phyloP scores from a whole-genome alignment of 2,797 vertebrate species.

The Ispidina lecontei region DNA sequence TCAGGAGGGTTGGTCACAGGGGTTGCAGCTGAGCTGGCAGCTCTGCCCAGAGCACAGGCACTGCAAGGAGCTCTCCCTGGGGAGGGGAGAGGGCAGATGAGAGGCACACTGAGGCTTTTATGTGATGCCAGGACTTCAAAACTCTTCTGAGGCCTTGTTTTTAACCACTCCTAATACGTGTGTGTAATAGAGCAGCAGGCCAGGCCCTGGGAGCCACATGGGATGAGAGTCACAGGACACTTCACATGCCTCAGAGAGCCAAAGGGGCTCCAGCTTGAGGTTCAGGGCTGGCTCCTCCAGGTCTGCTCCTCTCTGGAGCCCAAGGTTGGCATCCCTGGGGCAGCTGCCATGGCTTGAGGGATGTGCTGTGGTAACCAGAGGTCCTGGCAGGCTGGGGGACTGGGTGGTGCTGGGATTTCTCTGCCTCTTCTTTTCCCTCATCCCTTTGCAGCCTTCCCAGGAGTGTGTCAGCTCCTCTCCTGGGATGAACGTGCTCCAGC shows the following conservation, averaged over 20 bases:
- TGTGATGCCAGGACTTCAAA: slow-evolving; percentile 8
- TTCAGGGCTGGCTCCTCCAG: not conserved
- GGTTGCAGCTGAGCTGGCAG: not conserved
- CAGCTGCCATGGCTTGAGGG: not conserved
- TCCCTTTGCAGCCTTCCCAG: not conserved
- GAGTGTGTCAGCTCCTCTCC: not conserved
- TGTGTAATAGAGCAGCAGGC: not conserved
- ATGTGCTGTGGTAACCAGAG: not conserved
- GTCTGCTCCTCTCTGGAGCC: not conserved
- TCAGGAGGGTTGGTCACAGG: not conserved
- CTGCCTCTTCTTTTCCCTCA: not conserved
- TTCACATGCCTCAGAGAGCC: not conserved
- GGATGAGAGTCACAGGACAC: slow-evolving; percentile 12
- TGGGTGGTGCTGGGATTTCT: not conserved
- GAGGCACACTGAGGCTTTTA: slow-evolving; percentile 19
- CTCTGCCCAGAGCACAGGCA: not conserved
- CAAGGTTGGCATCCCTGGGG: not conserved
- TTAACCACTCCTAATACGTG: not conserved
- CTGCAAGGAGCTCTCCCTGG: not conserved
- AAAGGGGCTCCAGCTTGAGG: not conserved
- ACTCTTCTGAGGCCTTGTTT: not conserved
- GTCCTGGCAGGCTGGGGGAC: not conserved
- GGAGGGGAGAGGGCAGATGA: slow-evolving; percentile 33
- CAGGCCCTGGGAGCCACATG: not conserved
- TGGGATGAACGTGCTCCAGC: slow-evolving; percentile 25